Percentiles rank a stretch among this genome's conserved stretches.
Evolutionary conservation across 2,797 vertebrate genomes (phyloP).

Genomic region (Ctenopoma kingsleyae): DNA sequence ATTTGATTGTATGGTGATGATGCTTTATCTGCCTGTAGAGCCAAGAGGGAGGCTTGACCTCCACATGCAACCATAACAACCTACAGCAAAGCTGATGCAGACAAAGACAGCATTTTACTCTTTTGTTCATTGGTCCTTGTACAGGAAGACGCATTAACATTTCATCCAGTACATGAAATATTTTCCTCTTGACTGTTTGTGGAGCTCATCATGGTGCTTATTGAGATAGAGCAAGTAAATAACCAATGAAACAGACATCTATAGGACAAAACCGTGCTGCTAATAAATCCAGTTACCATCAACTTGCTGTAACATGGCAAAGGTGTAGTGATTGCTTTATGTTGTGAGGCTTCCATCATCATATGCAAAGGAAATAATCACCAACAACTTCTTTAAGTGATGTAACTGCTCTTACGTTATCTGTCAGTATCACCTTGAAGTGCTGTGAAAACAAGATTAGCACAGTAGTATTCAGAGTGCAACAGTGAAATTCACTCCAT

Average conservation of each 20-base stretch:
- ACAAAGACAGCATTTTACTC: conserved; percentile 37
- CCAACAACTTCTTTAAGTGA: conserved; percentile 15
- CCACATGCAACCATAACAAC: conserved; percentile 37
- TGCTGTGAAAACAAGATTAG: conserved; percentile 26
- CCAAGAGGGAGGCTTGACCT: conserved; percentile 62
- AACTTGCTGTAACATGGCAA: not conserved
- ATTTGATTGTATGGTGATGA: conserved; percentile 43
- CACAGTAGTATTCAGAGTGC: conserved; percentile 11
- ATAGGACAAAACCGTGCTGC: not conserved
- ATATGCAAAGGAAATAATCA: conserved; percentile 17
- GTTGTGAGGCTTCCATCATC: conserved; percentile 6
- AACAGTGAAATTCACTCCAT: not conserved
- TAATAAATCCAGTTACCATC: not conserved
- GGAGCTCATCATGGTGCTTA: not conserved
- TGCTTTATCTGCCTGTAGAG: conserved; percentile 28
- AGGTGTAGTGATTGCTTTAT: not conserved
- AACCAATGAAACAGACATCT: not conserved
- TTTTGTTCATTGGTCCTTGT: conserved; percentile 14
- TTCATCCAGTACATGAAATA: conserved; percentile 7
- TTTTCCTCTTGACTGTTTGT: conserved; percentile 5
- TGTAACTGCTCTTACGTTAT: conserved; percentile 30
- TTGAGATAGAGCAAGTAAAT: conserved; percentile 1
- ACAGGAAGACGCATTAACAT: conserved; percentile 19
- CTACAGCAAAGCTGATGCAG: conserved; percentile 27
- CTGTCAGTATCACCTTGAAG: conserved; percentile 40